Base-by-base conservation (phyloP, 2,113 vertebrate genomes). In the Pithys albifrons region DNA sequence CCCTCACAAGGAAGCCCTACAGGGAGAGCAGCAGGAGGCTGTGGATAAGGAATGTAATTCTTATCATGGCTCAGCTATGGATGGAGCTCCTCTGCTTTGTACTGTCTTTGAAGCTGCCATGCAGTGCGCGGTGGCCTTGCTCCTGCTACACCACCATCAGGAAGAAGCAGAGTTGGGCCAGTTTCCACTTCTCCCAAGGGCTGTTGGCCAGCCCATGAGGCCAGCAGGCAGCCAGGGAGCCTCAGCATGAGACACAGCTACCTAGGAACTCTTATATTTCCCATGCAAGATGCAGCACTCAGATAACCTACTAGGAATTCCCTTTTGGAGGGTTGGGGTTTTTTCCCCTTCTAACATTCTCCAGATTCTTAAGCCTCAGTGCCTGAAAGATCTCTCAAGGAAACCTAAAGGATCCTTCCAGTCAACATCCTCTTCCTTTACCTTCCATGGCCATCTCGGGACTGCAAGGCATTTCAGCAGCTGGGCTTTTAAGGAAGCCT, bases 281-380 rank as follows among this genome's bases (percentile, higher is more conserved):
- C n/a, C 0, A 0, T 4, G 6, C 0, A 0, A 81, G 14, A 5
- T 10, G 33, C 15, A n/a, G 9, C 6, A 4, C 12, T 28, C 14
- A 8, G 23, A 55, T 27, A 79, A 51, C 23, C 72, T 25, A 10
- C 1, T 15, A 70, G 52, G 13, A 88, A 76, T 85, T 65, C 10
- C 17, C 19, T 52, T 78, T 43, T 59, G 24, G 57, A 59, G 10
- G 5, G 6, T 43, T 43, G 41, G 12, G 41, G 14, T 62, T 55
- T 19, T 61, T 84, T 29, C 39, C 4, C 5, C 9, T 55, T 80
- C 12, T 22, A 61, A 18, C 18, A 16, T 25, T 69, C 41, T 7
- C 9, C n/a, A 82, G 27, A 1, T 80, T 81, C 12, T 54, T 51
- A 72, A 22, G 59, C 14, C 10, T 31, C 23, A 57, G 35, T n/a